phyloP scores from a whole-genome alignment of 2,113 vertebrate genomes.

The Sciurus niger region DNA sequence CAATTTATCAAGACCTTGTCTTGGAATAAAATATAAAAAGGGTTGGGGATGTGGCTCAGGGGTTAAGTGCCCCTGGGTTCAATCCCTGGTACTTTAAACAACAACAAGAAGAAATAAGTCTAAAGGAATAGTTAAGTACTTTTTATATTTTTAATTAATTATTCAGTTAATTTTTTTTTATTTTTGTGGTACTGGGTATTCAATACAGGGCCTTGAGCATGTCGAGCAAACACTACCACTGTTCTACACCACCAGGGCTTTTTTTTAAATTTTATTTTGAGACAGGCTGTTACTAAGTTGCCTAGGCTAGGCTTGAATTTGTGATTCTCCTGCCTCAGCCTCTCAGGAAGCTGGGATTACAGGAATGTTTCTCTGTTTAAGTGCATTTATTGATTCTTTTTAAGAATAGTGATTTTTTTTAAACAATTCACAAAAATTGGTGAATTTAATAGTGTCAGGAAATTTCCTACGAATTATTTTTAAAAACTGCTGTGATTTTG shows the following conservation, averaged over 20 bases:
- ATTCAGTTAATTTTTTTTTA: neutral
- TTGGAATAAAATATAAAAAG: no score
- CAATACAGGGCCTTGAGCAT: neutral
- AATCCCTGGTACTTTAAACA: no score
- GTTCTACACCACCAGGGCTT: neutral
- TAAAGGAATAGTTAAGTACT: neutral
- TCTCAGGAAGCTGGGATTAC: no score
- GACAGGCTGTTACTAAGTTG: no score
- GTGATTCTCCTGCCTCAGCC: no score
- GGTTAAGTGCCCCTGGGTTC: no score
- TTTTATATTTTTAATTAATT: neutral
- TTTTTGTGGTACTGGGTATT: neutral
- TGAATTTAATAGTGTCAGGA: slow-evolving; percentile 43
- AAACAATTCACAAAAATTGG: neutral
- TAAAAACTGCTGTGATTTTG: slow-evolving; percentile 12
- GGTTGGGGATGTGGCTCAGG: no score
- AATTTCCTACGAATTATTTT: slow-evolving; percentile 29
- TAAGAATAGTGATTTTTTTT: slow-evolving; percentile 25
- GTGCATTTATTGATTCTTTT: neutral
- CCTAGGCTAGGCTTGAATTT: no score
- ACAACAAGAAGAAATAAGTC: no score
- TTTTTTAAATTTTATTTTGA: no score
- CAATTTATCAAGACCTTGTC: no score
- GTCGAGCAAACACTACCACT: neutral
- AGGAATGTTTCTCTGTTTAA: neutral